Base-by-base conservation (phyloP, 2,888 invertebrate genomes). In the Arctia plantaginis region DNA sequence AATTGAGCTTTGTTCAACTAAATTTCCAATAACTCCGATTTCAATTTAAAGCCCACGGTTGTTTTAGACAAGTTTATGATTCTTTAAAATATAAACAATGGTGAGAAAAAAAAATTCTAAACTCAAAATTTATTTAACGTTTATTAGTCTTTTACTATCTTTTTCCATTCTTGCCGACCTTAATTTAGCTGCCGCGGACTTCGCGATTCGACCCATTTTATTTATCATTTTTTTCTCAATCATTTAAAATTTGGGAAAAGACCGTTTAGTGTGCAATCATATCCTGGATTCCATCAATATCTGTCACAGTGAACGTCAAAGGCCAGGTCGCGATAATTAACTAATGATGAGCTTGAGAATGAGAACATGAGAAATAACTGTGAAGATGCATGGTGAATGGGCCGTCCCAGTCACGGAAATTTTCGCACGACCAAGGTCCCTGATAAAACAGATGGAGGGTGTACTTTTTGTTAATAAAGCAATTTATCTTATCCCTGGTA, bases 301-400 rank as follows among this genome's bases (percentile, higher is more conserved):
- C 88, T 90, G 88, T 90, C 90, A 87, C 89, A 87, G 86, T 75
- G 76, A 68, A 76, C 83, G 77, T 87, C 87, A 87, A 89, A 91
- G 93, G 92, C 91, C 91, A 90, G 90, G 93, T 92, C 88, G 88
- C 79, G 80, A 85, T 89, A 89, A 90, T 90, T 89, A 91, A 84
- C 85, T 82, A 89, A 93, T 92, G 93, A 93, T 92, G 87, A 80
- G 77, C 80, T 78, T 94, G 94, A 85, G 94, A 94, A 94, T 89
- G 91, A 83, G 93, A 89, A 87, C 94, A 93, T 94, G 94, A 87
- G 94, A 94, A 93, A 82, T 87, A 91, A 90, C 91, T 90, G 89
- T 91, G 88, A 85, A 86, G 85, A 79, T 73, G 73, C 79, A 75
- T 82, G 73, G 77, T 83, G 84, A 86, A 86, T 86, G 80, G 82